Evolutionary conservation across 2,113 vertebrate genomes (phyloP), one percentile per base, ranked within the genome.

Genomic region (Zosterops japonicus): DNA sequence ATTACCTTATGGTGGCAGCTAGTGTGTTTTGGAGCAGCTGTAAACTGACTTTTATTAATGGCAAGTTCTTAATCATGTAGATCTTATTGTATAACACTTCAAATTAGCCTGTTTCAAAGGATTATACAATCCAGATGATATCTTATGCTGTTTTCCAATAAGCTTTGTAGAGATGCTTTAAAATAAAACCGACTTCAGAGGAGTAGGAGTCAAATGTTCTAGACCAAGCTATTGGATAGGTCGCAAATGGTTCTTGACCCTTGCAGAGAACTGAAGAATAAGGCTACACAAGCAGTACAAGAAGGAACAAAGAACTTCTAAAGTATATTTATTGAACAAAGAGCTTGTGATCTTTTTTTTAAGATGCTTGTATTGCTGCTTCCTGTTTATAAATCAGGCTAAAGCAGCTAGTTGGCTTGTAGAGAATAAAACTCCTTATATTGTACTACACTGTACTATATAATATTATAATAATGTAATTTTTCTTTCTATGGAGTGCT

Each of bases 201-300:
- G n/a, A 55, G 12, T 31, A 33, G n/a, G n/a, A 67, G 27, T 39
- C 27, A 60, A 36, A 21, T 50, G 33, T 24, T 52, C 5, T 53
- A 61, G n/a, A 41, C 14, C 23, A 83, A 63, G 14, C 9, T 77
- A 2, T 52, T 80, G 63, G 60, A 11, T 25, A 49, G 21, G 6
- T 72, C 0, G 3, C 61, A 72, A 68, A 65, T 22, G 4, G 10
- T 47, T 4, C 2, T 57, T 83, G 44, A 46, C 1, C 0, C 28
- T 79, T 79, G 35, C 12, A 83, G 59, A 59, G 15, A 60, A 60
- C 12, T 20, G 24, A 86, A 89, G 59, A 83, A 44, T 24, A 75
- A 75, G 27, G 31, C 44, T 57, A 7, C 28, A 14, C 1, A 49
- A 28, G 8, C 18, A 83, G 35, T n/a, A 14, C 1, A 49, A 28